Base-by-base conservation (phyloP, 1,140 invertebrate species). In the Cyclargus thomasi region DNA sequence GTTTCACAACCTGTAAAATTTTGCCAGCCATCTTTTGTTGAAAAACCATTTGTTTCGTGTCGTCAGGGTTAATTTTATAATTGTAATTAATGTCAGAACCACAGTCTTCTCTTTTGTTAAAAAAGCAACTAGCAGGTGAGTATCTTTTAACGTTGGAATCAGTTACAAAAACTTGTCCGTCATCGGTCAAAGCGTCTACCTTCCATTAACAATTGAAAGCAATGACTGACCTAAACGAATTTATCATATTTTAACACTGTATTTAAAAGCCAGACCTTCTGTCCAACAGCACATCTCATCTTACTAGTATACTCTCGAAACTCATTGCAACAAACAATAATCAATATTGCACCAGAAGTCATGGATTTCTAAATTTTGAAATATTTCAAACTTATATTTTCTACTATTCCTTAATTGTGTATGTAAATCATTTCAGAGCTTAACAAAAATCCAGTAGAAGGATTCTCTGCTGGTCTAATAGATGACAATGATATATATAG, bases 401-500 rank as follows among this genome's bases (percentile, higher is more conserved):
- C 16, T 55, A 55, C 10, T 53, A 55, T 7, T 67, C 1, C 14
- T 63, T 53, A 17, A 59, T 59, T 67, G 21, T 29, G 62, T 64
- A 68, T 57, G 16, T 65, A 20, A 68, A 23, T 79, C 85, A 80
- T 72, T 95, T 83, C 93, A 99, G 98, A 99, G 94, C 91, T 99
- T 80, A 99, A 98, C 92, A 99, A 99, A 93, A 98, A 99, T 94
- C 97, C 97, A 86, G 97, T 99, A 39, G 97, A 99, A 95, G 98
- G 98, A 81, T 99, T 99, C 94, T 99, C 98, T 91, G 99, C 98
- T 90, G 99, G 99, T 77, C 93, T 99, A 73, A 97, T 99, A 92
- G 98, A 99, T 93, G 99, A 99, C 93, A 97, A 98, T 95, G 98
- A 99, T 91, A 98, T 99, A 91, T 99, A 98, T 92, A 95, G 96